These are phyloP conservation scores for Parazoanthus darwini DNA, from an alignment of 92 coral and sea anemone genomes.

Conservation along the genomic window DNA sequence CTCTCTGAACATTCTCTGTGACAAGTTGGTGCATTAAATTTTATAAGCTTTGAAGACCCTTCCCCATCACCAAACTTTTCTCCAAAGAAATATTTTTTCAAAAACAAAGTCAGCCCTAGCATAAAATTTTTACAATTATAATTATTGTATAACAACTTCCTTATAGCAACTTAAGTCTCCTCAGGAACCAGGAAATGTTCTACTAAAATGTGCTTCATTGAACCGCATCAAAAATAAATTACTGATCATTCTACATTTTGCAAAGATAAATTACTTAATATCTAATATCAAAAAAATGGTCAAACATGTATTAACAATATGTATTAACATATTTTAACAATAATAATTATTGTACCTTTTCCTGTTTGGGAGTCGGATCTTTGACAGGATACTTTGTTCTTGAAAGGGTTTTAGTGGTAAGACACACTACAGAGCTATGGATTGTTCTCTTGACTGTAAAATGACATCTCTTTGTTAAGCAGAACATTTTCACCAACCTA, in stretches of 20 bases:
- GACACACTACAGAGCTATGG: constrained; percentile 22
- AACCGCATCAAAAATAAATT: not conserved
- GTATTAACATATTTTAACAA: too few relatives aligned
- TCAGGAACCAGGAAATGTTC: too few relatives aligned
- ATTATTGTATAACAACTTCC: too few relatives aligned
- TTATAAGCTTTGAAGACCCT: not conserved
- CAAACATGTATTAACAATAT: not conserved
- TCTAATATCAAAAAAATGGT: not conserved
- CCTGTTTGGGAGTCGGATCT: constrained; percentile 51
- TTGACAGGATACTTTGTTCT: constrained; percentile 79
- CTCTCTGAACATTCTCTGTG: not conserved
- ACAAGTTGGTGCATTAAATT: not conserved
- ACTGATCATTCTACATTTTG: too few relatives aligned
- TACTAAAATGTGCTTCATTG: not conserved
- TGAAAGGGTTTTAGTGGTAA: constrained; percentile 40
- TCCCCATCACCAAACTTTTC: too few relatives aligned
- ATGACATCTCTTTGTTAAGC: constrained; percentile 6
- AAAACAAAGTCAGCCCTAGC: too few relatives aligned
- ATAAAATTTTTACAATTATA: too few relatives aligned
- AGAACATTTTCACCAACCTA: not conserved
- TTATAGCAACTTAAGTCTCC: too few relatives aligned
- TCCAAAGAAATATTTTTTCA: too few relatives aligned
- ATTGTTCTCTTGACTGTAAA: constrained; percentile 24
- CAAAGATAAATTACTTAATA: too few relatives aligned
- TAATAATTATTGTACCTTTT: constrained; percentile 43